Base-by-base conservation (phyloP, 1,140 invertebrate species). In the Solenopsis fugax region DNA sequence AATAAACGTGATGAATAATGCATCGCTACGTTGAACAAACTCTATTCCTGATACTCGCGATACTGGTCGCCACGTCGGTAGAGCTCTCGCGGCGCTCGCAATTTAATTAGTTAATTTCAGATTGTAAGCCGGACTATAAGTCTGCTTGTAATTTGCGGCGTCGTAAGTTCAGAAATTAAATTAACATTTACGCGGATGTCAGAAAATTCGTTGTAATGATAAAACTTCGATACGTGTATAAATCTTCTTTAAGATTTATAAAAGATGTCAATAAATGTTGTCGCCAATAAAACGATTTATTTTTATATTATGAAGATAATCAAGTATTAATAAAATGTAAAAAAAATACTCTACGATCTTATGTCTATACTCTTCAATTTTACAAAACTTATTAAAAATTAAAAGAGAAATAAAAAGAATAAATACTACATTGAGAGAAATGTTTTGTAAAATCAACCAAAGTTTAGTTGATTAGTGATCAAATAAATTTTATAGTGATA, bases 71-170 rank as follows among this genome's bases (percentile, higher is more conserved):
- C 41, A 52, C 64, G 62, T 62, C 50, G 84, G 60, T 50, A 24
- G 67, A 82, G 60, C 54, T 75, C 41, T 69, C 56, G 85, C 76
- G 56, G 48, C 60, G 52, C 41, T 80, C 52, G 58, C 76, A 82
- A 86, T 82, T 86, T 86, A 86, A 86, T 86, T 86, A 86, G 56
- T 52, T 86, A 82, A 86, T 86, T 82, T 80, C 64, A 82, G 48
- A 82, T 67, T 60, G 52, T 62, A 71, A 82, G 64, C n/a, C 64
- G 12, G 41, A 75, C 67, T 84, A 60, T 60, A 75, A 73, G 54
- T 73, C 75, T 67, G 24, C 52, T 80, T 86, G 80, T 86, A 82
- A 86, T 82, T 71, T 82, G 29, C 64, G 73, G n/a, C 21, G 13
- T 58, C 50, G 41, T 71, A 60, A 75, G 54, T 84, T 84, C 5